Conservation (phyloP, 2,113 vertebrate genomes). For the Mastomys coucha region DNA sequence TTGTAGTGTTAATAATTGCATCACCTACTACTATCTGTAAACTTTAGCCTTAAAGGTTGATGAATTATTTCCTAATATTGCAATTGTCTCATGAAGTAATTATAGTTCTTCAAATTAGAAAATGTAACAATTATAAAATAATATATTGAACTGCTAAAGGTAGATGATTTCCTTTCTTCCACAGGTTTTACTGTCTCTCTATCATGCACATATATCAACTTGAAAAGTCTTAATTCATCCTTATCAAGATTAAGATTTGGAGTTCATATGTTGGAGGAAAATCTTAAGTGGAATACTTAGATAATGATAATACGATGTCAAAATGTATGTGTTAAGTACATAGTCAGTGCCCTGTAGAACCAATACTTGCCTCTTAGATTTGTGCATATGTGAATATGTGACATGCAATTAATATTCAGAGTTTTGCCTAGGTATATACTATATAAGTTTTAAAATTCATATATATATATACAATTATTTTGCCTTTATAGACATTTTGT, state of each 20-base stretch:
- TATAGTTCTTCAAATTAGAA: neutral
- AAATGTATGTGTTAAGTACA: neutral
- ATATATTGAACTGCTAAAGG: neutral
- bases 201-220: neutral
- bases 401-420: neutral
- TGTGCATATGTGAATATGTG: neutral
- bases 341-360: neutral
- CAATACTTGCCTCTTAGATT: neutral
- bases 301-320: neutral
- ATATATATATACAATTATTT: neutral
- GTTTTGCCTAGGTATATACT: neutral
- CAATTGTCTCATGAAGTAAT: neutral
- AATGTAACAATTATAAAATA: slow-evolving; percentile 1
- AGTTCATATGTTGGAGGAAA: neutral
- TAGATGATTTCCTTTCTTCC: neutral
- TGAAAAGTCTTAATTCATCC: neutral
- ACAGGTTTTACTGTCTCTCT: neutral
- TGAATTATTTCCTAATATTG: neutral
- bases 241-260: neutral
- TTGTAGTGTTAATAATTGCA: neutral
- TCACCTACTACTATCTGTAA: neutral
- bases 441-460: neutral
- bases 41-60: neutral
- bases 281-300: neutral
- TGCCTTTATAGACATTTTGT: neutral